These are phyloP conservation scores for Crotalus viridis DNA, from an alignment of 2,113 vertebrate genomes.

Conservation along the genomic window DNA sequence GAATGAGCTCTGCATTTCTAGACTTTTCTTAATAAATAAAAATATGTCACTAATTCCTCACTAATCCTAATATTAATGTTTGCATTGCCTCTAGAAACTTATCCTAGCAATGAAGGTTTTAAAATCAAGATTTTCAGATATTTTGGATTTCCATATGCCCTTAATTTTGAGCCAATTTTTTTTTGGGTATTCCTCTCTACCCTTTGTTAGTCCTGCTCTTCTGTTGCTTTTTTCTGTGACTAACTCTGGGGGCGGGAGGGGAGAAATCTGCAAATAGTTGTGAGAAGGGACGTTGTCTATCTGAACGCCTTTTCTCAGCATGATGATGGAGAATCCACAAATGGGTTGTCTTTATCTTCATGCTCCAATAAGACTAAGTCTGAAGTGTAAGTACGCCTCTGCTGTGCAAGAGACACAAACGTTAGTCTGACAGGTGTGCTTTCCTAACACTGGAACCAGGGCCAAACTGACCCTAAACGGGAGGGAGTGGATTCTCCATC, in stretches of 20 bases:
- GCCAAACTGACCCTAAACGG: too few relatives aligned
- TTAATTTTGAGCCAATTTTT: background rate
- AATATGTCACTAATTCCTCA: background rate
- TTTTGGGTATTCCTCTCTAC: background rate
- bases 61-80: background rate
- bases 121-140: background rate
- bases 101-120: background rate
- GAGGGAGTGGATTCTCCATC: too few relatives aligned
- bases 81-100: background rate
- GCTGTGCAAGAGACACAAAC: too few relatives aligned
- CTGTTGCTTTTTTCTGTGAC: background rate
- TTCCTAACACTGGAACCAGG: too few relatives aligned
- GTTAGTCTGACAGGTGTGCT: too few relatives aligned
- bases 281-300: too few relatives aligned
- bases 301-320: too few relatives aligned
- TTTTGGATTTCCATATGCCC: background rate
- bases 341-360: too few relatives aligned
- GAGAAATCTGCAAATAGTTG: background rate
- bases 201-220: background rate
- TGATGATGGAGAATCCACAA: too few relatives aligned
- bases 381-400: too few relatives aligned
- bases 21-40: background rate
- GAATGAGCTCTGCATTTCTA: background rate
- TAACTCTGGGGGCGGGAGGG: background rate
- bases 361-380: too few relatives aligned